A percentile compares a stretch with the other conserved stretches of the same genome.
phyloP scores from a whole-genome alignment of 1,140 invertebrate genomes.

The Arion vulgaris region DNA sequence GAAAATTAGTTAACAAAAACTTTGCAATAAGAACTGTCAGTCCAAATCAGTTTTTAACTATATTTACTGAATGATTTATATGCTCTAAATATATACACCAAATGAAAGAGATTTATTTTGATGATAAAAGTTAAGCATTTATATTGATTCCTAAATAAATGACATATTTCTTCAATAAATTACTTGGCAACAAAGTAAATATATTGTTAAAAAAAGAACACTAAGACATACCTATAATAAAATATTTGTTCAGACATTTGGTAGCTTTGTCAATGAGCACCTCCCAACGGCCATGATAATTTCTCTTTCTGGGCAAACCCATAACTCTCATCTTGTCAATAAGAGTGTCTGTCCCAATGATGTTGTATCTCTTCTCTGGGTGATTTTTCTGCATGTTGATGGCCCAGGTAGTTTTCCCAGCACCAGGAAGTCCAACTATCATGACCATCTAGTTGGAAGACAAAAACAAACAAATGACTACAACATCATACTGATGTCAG shows the following conservation, averaged over 20 bases:
- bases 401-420: slow-evolving; percentile 93
- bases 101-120: too few species aligned
- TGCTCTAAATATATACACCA: too few species aligned
- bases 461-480: background rate
- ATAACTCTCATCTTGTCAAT: slow-evolving; percentile 92
- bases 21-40: too few species aligned
- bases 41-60: too few species aligned
- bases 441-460: slow-evolving; percentile 82
- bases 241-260: slow-evolving; percentile 86
- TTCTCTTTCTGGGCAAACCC: slow-evolving; percentile 81
- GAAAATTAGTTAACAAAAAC: too few species aligned
- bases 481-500: too few species aligned
- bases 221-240: slow-evolving; percentile 78
- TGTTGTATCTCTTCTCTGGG: slow-evolving; percentile 85
- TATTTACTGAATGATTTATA: too few species aligned
- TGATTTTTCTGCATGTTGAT: slow-evolving; percentile 80
- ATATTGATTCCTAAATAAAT: too few species aligned
- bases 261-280: slow-evolving; percentile 87
- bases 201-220: background rate
- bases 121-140: too few species aligned
- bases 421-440: slow-evolving; percentile 90
- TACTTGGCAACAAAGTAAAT: slow-evolving; percentile 14
- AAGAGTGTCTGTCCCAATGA: slow-evolving; percentile 87
- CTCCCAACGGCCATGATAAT: slow-evolving; percentile 86
- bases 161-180: too few species aligned